These are phyloP conservation scores for Puntigrus tetrazona DNA, from an alignment of 2,113 vertebrate genomes.

Conservation along the genomic window DNA sequence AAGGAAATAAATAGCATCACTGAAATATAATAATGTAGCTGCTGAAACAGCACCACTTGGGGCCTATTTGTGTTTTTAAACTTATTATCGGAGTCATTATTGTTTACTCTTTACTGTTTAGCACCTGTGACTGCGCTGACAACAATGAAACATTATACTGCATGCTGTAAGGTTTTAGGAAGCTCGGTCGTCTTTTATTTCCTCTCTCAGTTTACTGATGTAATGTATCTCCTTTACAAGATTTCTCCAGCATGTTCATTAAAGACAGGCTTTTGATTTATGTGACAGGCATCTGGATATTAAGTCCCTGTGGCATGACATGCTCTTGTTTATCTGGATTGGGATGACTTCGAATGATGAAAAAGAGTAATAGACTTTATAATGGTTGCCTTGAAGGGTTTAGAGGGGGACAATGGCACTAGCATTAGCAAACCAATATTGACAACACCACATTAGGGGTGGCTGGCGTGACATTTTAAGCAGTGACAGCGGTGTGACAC, in stretches of 20 bases:
- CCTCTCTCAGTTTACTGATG: background rate
- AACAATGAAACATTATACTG: conserved; percentile 3
- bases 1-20: conserved; percentile 30
- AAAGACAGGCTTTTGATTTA: conserved; percentile 17
- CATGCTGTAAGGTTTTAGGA: background rate
- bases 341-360: background rate
- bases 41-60: conserved; percentile 29
- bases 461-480: background rate
- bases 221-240: background rate
- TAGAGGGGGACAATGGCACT: background rate
- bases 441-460: background rate
- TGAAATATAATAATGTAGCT: conserved; percentile 19
- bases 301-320: background rate
- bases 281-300: conserved; percentile 10
- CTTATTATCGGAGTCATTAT: conserved; percentile 8
- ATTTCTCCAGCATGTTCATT: background rate
- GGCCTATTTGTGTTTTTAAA: conserved; percentile 25
- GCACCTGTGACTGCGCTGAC: conserved; percentile 14
- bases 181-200: conserved; percentile 12
- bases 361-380: conserved; percentile 18
- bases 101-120: conserved; percentile 13
- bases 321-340: conserved; percentile 21
- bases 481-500: background rate
- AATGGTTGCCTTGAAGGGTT: background rate
- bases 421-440: background rate